Base-by-base conservation (phyloP, 1,140 invertebrate species). In the Dendrolimus punctatus region DNA sequence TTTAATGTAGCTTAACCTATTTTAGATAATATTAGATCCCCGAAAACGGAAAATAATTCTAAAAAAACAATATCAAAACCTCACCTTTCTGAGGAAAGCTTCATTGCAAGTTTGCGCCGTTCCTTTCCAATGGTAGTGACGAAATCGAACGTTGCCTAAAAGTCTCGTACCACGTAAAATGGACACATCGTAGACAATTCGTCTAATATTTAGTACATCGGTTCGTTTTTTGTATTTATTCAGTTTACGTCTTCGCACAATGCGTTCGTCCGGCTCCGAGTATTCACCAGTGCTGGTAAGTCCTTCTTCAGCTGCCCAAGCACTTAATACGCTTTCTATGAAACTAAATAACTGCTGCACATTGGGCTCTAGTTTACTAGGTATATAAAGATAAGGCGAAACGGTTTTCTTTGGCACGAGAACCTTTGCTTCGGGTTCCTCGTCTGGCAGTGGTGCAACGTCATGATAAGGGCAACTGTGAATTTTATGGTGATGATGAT, bases 291-390 rank as follows among this genome's bases (percentile, higher is more conserved):
- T 91, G 53, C 91, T 91, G 2, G 89, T 90, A 45, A 92, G 87
- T 8, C 91, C 91, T 55, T 92, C 91, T 59, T 92, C 91, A 48
- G 91, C 90, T 7, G 91, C 91, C 91, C 91, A 92, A 23, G 91
- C 90, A 66, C 91, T 92, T 42, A 92, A 72, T 40, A 92, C 91
- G 57, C 90, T 90, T 74, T 93, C 92, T 49, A 93, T 93, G 67
- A 93, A 93, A 72, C 91, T 92, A 76, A 93, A 93, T 53, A 93
- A 87, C 77, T 93, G 91, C 73, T 93, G 91, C n/a, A 93, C 92
- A 74, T 93, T 93, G n/a, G 91, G 90, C 68, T 92, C 90, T 82
- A 89, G 71, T 63, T 88, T 88, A 62, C 87, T 87, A 57, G 87
- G 83, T 63, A 88, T 87, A 57, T 78, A 87, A 39, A 88, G 74